phyloP scores from a whole-genome alignment of 2,888 invertebrate genomes.

The Machimus rusticus region DNA sequence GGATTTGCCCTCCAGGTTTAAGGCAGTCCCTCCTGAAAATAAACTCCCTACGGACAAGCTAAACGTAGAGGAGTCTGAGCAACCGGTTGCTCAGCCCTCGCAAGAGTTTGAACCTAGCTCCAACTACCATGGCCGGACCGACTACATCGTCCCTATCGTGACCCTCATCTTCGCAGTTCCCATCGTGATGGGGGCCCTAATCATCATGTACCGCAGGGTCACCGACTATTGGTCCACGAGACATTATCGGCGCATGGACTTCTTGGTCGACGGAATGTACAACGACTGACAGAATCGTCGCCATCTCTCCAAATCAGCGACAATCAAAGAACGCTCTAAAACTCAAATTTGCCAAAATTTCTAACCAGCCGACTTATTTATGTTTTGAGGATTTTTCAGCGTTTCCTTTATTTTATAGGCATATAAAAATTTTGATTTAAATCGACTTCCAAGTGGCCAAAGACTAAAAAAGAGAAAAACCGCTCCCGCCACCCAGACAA shows the following conservation, averaged over 20 bases:
- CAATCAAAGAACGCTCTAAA: not conserved
- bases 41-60: not conserved
- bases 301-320: not conserved
- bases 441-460: conserved; percentile 16
- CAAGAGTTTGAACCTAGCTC: conserved; percentile 52
- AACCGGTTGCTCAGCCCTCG: conserved; percentile 55
- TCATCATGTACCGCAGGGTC: conserved; percentile 74
- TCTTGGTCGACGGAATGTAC: conserved; percentile 88
- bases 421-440: not conserved
- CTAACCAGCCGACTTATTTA: not conserved
- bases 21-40: not conserved
- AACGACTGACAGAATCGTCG: conserved; percentile 69
- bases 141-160: conserved; percentile 78
- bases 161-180: conserved; percentile 78
- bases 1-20: conserved; percentile 54
- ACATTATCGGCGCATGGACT: conserved; percentile 88
- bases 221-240: conserved; percentile 85
- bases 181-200: conserved; percentile 69
- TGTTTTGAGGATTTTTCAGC: not conserved
- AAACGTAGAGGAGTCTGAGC: conserved; percentile 47
- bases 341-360: conserved; percentile 15
- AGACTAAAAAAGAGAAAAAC: not conserved
- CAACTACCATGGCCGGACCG: conserved; percentile 62
- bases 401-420: not conserved
- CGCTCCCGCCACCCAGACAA: not conserved